Evolutionary conservation across 2,888 invertebrate species (phyloP).

Genomic region (Drosophila falleni): DNA sequence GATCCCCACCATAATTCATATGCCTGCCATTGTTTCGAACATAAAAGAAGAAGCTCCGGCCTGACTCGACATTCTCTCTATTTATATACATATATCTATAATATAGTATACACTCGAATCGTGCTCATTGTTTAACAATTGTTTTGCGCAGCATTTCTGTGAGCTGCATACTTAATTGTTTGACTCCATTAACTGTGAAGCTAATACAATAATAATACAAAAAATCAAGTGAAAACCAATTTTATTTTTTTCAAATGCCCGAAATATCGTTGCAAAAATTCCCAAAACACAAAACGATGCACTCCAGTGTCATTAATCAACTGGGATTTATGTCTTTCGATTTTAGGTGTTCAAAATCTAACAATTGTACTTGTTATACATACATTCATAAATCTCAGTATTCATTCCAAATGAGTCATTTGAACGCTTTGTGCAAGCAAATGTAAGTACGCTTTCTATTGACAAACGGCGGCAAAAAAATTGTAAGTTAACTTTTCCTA

Average conservation of each 20-base stretch:
- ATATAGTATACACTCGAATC: conserved; percentile 54
- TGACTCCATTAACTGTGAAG: conserved; percentile 32
- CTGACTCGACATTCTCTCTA: conserved; percentile 25
- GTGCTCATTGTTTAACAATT: conserved; percentile 73
- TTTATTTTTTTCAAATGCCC: conserved; percentile 31
- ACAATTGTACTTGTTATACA: conserved; percentile 5
- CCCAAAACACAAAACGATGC: conserved; percentile 45
- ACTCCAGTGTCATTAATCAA: conserved; percentile 60
- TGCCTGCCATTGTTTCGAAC: conserved; percentile 69
- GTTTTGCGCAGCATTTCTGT: conserved; percentile 70
- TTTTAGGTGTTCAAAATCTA: conserved; percentile 24
- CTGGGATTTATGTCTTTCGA: conserved; percentile 57
- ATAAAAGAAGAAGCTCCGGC: conserved; percentile 64
- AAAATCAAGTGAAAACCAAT: conserved; percentile 62
- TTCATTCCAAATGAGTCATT: conserved; percentile 39
- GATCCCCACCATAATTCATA: conserved; percentile 71
- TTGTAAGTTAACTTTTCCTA: conserved; percentile 33
- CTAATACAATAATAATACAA: conserved; percentile 35
- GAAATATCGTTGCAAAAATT: conserved; percentile 46
- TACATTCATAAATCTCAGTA: conserved; percentile 7
- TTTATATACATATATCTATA: conserved; percentile 8
- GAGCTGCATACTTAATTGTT: conserved; percentile 65
- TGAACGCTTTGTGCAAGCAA: conserved; percentile 34
- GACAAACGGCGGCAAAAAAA: conserved; percentile 12
- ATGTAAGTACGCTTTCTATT: conserved; percentile 62